Evolutionary conservation across 2,113 vertebrate genomes (phyloP).

Genomic region (Carassius gibelio): DNA sequence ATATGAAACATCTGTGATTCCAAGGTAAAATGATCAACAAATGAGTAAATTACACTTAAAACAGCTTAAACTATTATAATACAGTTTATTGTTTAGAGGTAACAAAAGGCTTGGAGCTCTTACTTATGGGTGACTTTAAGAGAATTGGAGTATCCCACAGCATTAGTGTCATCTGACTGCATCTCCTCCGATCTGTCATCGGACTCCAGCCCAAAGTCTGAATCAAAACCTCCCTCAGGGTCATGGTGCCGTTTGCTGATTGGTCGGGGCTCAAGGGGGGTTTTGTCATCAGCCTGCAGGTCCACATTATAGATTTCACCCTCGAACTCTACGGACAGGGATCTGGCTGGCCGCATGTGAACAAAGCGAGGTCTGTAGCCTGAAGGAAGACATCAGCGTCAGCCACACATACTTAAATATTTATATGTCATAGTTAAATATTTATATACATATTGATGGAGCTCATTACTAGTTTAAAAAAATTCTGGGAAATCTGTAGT

Average conservation of each 20-base stretch:
- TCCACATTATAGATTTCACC: constrained; percentile 94
- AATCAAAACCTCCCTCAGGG: constrained; percentile 55
- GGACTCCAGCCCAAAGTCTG: constrained; percentile 63
- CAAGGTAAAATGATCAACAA: neutral
- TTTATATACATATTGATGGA: neutral
- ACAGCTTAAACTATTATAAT: neutral
- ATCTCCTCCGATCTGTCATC: constrained; percentile 72
- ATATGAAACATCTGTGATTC: constrained; percentile 87
- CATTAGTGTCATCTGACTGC: constrained; percentile 81
- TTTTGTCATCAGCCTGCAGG: constrained; percentile 84
- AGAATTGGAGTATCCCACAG: constrained; percentile 81
- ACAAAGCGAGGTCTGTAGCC: constrained; percentile 93
- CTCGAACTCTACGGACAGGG: constrained; percentile 93
- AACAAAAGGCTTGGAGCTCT: constrained; percentile 32
- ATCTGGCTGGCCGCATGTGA: constrained; percentile 88
- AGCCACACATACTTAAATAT: neutral
- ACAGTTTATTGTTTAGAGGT: neutral
- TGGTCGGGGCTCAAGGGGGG: constrained; percentile 75
- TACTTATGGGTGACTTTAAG: constrained; percentile 97
- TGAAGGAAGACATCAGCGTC: constrained; percentile 58
- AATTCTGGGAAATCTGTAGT: neutral
- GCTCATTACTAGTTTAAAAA: neutral
- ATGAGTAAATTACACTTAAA: neutral
- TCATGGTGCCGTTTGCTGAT: constrained; percentile 83
- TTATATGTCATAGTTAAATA: neutral